Conservation (phyloP, 2,113 vertebrate genomes). For the Callorhinus ursinus region DNA sequence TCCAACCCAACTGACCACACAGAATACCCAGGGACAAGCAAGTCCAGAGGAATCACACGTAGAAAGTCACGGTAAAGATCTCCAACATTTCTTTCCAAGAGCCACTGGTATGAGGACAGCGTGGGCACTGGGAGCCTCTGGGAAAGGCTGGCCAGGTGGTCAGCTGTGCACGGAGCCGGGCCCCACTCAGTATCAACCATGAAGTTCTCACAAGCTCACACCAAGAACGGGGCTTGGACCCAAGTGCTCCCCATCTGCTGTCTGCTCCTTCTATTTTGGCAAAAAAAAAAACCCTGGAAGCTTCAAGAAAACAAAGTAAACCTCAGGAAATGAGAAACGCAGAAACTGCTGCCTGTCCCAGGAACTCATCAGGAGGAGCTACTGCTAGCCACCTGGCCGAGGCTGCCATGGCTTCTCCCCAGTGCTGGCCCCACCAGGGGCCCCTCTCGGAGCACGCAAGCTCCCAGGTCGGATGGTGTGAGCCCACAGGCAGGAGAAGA, state of each 20-base stretch:
- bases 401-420: background rate
- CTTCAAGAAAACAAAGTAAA: slow-evolving; percentile 49
- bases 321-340: background rate
- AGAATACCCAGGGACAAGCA: background rate
- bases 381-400: background rate
- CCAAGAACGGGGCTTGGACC: background rate
- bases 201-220: background rate
- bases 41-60: background rate
- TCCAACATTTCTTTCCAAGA: rapidly evolving
- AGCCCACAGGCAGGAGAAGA: background rate
- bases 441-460: rapidly evolving
- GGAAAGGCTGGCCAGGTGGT: rapidly evolving
- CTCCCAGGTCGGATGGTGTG: background rate
- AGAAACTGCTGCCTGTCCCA: background rate
- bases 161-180: background rate
- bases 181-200: rapidly evolving
- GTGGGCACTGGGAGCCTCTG: background rate
- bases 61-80: background rate
- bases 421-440: rapidly evolving
- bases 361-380: rapidly evolving
- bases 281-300: slow-evolving; percentile 41
- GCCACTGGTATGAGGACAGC: background rate
- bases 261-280: slow-evolving; percentile 58
- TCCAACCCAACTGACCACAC: background rate
- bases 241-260: rapidly evolving